Base-by-base conservation (phyloP, 2,797 vertebrate genomes). In the Strix occidentalis region DNA sequence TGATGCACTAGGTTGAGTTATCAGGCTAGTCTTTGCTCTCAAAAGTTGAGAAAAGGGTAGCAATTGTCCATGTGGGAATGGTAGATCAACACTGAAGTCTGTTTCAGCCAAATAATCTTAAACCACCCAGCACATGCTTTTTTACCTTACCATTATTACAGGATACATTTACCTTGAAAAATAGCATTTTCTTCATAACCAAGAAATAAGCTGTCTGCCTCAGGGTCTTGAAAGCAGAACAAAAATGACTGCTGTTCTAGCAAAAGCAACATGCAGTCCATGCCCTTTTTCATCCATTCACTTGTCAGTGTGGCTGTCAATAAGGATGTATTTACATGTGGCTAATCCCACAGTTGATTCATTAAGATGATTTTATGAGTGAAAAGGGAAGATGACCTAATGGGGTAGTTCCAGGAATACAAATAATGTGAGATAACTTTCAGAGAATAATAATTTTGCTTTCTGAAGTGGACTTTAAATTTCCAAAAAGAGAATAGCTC, bases 381-480 rank as follows among this genome's bases (percentile, higher is more conserved):
- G 78, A 95, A 95, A 97, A 96, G 63, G 31, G 50, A 96, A 92
- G 65, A 93, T 84, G 86, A 97, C 86, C 78, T 90, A 72, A 95
- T 50, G 31, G 72, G 78, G 45, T 89, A 64, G 51, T 94, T 97
- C 74, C 39, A 91, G n/a, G 93, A 97, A 97, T 97, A 95, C 91
- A 96, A 97, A 97, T 97, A 93, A 94, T 91, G 85, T 88, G 81
- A 96, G 83, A 81, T 75, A 96, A 93, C 86, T 97, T 96, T 94
- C 80, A 96, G 91, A 94, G 96, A 97, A 98, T 93, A 97, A 91
- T 87, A 97, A 97, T 97, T 96, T 87, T 92, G 46, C 18, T 96
- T 96, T 91, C 94, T 94, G 91, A 96, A 97, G 60, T 91, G 95
- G 91, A 95, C 86, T 93, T 94, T 84, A 97, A 97, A 96, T 97